These are phyloP conservation scores for Staurois parvus DNA, from an alignment of 2,797 vertebrate genomes.

Conservation along the genomic window DNA sequence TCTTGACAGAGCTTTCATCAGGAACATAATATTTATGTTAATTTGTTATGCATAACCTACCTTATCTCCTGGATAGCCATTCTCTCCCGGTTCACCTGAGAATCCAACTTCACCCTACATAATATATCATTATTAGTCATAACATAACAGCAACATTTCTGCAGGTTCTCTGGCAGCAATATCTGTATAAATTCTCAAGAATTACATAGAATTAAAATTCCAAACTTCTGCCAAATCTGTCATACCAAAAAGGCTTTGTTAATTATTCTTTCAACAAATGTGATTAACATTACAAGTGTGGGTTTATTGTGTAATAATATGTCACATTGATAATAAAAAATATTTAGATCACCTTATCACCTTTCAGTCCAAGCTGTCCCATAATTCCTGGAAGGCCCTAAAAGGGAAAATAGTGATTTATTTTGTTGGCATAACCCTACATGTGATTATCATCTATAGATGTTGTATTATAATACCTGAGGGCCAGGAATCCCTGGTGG, in stretches of 20 bases:
- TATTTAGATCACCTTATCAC: slow-evolving; percentile 99
- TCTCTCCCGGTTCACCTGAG: slow-evolving; percentile 89
- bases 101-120: slow-evolving; percentile 89
- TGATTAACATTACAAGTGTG: slow-evolving; percentile 33
- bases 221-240: slow-evolving; percentile 19
- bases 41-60: slow-evolving; percentile 70
- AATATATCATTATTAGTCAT: slow-evolving; percentile 78
- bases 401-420: slow-evolving; percentile 59
- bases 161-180: slow-evolving; percentile 24
- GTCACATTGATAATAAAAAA: slow-evolving; percentile 88
- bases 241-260: not conserved
- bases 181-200: slow-evolving; percentile 17
- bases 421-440: not conserved
- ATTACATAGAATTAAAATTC: slow-evolving; percentile 48
- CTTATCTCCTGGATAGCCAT: slow-evolving; percentile 93
- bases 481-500: slow-evolving; percentile 87
- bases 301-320: slow-evolving; percentile 57
- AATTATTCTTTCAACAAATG: slow-evolving; percentile 31
- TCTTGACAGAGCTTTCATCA: not conserved
- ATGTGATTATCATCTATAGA: slow-evolving; percentile 45
- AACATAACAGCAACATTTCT: not conserved
- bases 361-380: slow-evolving; percentile 98
- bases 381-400: slow-evolving; percentile 90
- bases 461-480: slow-evolving; percentile 76
- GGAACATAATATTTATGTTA: not conserved